Base-by-base conservation (phyloP, 2,888 invertebrate species). In the Gastracanthus pulcherrimus region DNA sequence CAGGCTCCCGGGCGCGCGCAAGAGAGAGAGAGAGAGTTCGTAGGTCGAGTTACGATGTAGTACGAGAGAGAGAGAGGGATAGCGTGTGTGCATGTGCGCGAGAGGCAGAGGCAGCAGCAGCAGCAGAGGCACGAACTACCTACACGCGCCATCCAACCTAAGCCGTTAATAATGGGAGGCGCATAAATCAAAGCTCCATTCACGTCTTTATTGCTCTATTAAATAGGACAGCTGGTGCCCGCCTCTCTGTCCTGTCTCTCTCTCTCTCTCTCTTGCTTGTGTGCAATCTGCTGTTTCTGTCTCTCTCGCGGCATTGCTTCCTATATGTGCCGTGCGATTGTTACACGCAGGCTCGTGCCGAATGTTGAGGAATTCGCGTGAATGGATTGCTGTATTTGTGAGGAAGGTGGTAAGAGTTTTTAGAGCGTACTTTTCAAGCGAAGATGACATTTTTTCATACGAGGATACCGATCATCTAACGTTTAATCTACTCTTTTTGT, bases 171-270 rank as follows among this genome's bases (percentile, higher is more conserved):
- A 90, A 90, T 89, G 87, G 88, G 86, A 87, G 88, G 72, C 88
- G 76, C 88, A 90, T 91, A 90, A 91, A 91, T 91, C 90, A 91
- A 88, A 88, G 89, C 87, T 86, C 88, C 87, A 89, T 89, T 91
- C 90, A 88, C 86, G 88, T 90, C 90, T 91, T 91, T 90, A 91
- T 91, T 91, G 90, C 90, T 90, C 90, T 88, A 90, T 90, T 90
- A 90, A 91, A 91, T 86, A 88, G 89, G 90, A 89, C 90, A 90
- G 90, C 90, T 90, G 90, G 89, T 88, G 87, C 88, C 85, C 82
- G 84, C 80, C 83, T 82, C 84, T 83, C 83, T 82, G 72, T 79
- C 72, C 23, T 26, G 62, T 45, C 23, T 36, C 72, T 41, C 41
- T 69, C 78, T 58, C 67, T 45, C 67, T 23, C 71, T 48, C 62